phyloP scores from a whole-genome alignment of 92 coral and sea anemone species.

The Hydrozoanthus gracilis region DNA sequence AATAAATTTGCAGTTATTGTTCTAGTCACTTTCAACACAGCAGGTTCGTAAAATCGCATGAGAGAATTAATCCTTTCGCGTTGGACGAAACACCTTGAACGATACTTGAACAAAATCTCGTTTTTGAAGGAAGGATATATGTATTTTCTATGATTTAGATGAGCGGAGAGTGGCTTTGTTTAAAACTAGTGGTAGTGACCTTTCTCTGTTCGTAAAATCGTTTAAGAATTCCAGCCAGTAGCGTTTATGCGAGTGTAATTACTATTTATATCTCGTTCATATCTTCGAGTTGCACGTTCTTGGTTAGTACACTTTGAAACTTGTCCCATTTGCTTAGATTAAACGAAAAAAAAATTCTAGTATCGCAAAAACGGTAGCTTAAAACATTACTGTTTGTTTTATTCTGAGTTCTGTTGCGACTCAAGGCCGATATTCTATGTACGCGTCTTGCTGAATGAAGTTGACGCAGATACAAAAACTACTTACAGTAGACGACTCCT shows the following conservation, averaged over 20 bases:
- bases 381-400: not conserved
- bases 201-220: not conserved
- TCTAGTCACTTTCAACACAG: constrained; percentile 13
- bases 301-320: no score
- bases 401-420: not conserved
- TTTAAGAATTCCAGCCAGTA: not conserved
- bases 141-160: no score
- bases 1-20: constrained; percentile 3
- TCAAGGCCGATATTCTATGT: no score
- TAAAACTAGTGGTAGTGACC: not conserved
- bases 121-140: not conserved
- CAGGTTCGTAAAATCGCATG: not conserved
- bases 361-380: no score
- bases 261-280: not conserved
- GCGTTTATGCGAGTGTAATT: not conserved
- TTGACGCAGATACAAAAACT: no score
- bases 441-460: no score
- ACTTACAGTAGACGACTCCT: no score
- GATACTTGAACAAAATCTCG: not conserved
- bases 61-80: not conserved
- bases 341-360: not conserved
- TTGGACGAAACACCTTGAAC: no score
- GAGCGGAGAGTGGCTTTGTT: no score
- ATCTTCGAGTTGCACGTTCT: not conserved
- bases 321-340: not conserved